A percentile compares a stretch with the other conserved stretches of the same genome.
Conservation (phyloP, 2,113 vertebrate genomes). For the Capreolus pygargus region DNA sequence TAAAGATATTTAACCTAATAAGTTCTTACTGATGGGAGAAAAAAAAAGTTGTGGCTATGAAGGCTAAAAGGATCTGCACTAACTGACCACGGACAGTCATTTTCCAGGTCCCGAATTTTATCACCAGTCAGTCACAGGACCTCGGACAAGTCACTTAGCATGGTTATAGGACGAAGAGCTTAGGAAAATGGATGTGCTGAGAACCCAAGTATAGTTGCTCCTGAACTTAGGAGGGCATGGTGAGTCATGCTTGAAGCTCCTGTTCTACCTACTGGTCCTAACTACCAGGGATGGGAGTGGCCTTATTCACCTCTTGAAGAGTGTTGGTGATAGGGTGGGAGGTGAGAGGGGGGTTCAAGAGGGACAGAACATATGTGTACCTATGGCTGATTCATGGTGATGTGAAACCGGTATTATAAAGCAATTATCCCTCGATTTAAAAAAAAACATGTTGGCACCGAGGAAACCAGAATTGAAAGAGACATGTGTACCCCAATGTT, state of each 20-base stretch:
- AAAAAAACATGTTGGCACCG: no score
- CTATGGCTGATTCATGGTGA: no score
- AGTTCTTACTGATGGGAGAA: background rate
- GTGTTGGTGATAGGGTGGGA: background rate
- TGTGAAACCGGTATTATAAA: no score
- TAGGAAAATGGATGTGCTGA: background rate
- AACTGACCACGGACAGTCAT: accelerated
- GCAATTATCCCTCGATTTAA: no score
- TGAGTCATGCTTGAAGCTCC: background rate
- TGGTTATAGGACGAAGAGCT: background rate
- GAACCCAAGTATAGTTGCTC: no score
- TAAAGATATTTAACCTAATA: background rate
- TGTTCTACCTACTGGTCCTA: background rate
- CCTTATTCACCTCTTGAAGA: background rate
- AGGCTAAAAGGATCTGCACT: background rate
- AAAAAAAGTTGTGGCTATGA: background rate
- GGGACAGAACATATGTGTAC: background rate
- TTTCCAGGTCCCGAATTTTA: background rate
- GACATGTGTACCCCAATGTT: no score
- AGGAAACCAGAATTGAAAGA: no score
- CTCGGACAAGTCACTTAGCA: background rate
- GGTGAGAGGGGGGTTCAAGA: background rate
- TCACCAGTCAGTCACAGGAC: background rate
- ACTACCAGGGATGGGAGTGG: accelerated
- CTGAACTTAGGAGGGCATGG: accelerated